Percentiles rank a stretch among this genome's conserved stretches.
Conservation (phyloP, 1,140 invertebrate genomes). For the Sesamia nonagrioides region DNA sequence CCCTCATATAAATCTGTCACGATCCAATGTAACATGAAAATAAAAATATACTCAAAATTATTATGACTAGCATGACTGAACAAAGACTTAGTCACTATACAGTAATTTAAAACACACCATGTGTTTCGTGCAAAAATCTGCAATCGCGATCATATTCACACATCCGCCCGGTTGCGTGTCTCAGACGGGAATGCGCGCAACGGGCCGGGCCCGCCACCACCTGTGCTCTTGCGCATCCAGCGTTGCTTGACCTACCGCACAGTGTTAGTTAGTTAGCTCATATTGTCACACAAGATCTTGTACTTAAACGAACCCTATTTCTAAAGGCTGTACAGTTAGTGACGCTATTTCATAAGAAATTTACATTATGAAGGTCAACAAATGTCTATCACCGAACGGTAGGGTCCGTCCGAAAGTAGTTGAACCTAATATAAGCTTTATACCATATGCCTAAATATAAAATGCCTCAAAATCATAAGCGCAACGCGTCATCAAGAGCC, state of each 20-base stretch:
- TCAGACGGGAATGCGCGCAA: constrained; percentile 49
- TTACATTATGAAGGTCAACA: no score
- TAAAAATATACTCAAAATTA: constrained; percentile 9
- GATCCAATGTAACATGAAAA: no score
- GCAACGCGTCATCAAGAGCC: constrained; percentile 15
- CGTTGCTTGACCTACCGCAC: constrained; percentile 52
- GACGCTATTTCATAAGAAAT: no score
- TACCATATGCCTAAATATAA: background rate
- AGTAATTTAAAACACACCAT: constrained; percentile 15
- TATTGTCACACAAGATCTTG: constrained; percentile 23
- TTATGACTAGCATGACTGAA: background rate
- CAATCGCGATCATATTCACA: constrained; percentile 51
- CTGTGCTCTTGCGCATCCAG: constrained; percentile 51
- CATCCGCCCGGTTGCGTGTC: constrained; percentile 60
- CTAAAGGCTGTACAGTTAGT: no score
- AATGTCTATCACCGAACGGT: no score
- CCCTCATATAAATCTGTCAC: background rate
- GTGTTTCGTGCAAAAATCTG: constrained; percentile 45
- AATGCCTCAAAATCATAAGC: constrained; percentile 29
- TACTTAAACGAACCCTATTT: background rate
- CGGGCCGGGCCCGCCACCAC: constrained; percentile 45
- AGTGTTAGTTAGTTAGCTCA: background rate
- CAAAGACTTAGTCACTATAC: constrained; percentile 3
- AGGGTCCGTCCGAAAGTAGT: no score
- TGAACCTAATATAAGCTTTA: no score